Percentiles rank a stretch among this genome's conserved stretches.
Evolutionary conservation across 2,888 invertebrate species (phyloP).

Genomic region (Didymodactylos carnosus): DNA sequence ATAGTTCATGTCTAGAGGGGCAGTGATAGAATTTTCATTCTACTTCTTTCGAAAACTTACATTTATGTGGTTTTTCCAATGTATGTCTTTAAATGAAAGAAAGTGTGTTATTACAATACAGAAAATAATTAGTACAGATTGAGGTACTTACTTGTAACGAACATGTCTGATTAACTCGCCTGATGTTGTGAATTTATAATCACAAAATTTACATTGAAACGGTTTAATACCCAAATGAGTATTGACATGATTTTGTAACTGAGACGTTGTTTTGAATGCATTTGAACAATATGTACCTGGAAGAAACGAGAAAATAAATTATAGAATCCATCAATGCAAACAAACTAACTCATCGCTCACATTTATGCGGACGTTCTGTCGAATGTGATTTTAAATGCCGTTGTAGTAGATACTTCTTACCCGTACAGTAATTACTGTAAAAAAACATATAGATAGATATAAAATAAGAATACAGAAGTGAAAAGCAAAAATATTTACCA

Average conservation of each 20-base stretch:
- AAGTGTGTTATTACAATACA: not conserved
- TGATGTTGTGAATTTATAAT: conserved; percentile 67
- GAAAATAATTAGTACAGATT: not conserved
- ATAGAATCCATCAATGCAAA: not conserved
- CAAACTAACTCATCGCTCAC: not conserved
- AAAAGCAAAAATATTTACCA: not conserved
- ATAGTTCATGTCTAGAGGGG: too few relatives aligned
- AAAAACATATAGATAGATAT: too few relatives aligned
- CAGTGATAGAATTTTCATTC: too few relatives aligned
- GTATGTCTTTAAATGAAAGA: conserved; percentile 47
- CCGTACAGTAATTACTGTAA: not conserved
- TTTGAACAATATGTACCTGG: not conserved
- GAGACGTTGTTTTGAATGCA: not conserved
- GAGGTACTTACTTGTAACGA: not conserved
- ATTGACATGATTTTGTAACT: conserved; percentile 9
- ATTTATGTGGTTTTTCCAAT: conserved; percentile 89
- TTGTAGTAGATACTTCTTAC: not conserved
- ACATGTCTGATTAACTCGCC: conserved; percentile 68
- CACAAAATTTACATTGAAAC: conserved; percentile 38
- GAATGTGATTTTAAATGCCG: not conserved
- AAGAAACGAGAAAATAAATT: too few relatives aligned
- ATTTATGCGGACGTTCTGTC: not conserved
- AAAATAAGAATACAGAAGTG: not conserved
- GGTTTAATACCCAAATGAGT: conserved; percentile 12
- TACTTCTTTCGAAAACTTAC: too few relatives aligned